Evolutionary conservation across 23 tunicate species (phyloP).

Genomic region (Trididemnum clinides): DNA sequence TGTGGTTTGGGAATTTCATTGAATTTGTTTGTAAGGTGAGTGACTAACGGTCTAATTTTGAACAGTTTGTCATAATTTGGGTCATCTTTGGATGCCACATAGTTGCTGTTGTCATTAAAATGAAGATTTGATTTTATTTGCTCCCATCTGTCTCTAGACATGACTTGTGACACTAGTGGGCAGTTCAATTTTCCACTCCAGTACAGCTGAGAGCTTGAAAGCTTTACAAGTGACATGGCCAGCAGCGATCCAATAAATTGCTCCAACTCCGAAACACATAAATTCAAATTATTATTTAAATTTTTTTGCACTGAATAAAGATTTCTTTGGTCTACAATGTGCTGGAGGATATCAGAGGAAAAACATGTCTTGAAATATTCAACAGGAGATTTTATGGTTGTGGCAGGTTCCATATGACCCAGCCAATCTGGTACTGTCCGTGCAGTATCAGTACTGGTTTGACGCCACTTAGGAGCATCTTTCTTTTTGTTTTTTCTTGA

Average conservation of each 20-base stretch:
- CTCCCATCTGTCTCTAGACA: background rate
- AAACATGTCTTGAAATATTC: background rate
- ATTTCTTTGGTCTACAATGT: background rate
- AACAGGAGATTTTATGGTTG: constrained; percentile 5
- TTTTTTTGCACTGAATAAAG: background rate
- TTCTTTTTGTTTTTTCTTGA: no score
- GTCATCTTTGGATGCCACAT: background rate
- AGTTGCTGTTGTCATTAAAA: background rate
- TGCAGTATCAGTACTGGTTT: background rate
- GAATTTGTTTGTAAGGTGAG: background rate
- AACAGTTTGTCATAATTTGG: background rate
- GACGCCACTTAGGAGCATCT: background rate
- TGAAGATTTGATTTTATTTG: background rate
- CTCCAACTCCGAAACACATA: background rate
- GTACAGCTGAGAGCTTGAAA: background rate
- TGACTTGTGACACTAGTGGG: background rate
- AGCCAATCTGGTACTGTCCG: background rate
- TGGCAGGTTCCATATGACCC: background rate
- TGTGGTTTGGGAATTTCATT: constrained; percentile 2
- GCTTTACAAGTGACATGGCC: background rate
- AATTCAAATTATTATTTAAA: background rate
- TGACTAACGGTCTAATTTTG: background rate
- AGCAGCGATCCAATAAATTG: background rate
- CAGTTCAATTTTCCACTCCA: constrained; percentile 10
- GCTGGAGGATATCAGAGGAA: background rate